phyloP scores from a whole-genome alignment of 2,888 invertebrate species.

The Dicyrtomina minuta region DNA sequence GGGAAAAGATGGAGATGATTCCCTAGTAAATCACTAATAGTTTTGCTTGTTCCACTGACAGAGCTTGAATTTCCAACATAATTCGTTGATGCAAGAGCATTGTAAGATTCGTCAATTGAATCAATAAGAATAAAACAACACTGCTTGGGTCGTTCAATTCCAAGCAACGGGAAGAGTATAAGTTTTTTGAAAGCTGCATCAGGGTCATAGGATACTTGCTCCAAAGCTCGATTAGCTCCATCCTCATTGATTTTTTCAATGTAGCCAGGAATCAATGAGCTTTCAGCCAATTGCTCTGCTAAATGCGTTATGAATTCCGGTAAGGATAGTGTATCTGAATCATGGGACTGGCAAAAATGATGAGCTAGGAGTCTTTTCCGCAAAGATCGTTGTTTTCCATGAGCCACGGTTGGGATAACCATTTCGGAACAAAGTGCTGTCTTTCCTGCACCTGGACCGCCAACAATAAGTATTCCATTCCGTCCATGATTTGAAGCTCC shows the following conservation, averaged over 20 bases:
- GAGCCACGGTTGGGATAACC: constrained; percentile 65
- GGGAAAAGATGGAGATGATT: constrained; percentile 89
- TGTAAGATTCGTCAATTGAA: constrained; percentile 76
- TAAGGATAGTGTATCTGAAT: constrained; percentile 79
- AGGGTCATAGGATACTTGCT: constrained; percentile 80
- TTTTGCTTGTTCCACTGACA: constrained; percentile 59
- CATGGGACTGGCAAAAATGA: constrained; percentile 79
- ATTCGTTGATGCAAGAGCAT: constrained; percentile 33
- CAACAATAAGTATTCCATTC: constrained; percentile 78
- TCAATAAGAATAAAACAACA: constrained; percentile 84
- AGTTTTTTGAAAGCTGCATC: constrained; percentile 90
- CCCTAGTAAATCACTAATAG: constrained; percentile 79
- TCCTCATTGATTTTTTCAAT: constrained; percentile 60
- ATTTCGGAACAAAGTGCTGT: constrained; percentile 84
- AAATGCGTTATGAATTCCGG: constrained; percentile 81
- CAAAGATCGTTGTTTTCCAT: constrained; percentile 67
- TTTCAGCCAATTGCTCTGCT: constrained; percentile 74
- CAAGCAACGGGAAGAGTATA: constrained; percentile 79
- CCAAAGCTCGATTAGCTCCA: constrained; percentile 54
- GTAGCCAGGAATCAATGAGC: constrained; percentile 61
- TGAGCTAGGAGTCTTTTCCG: constrained; percentile 79
- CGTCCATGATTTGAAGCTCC: constrained; percentile 54
- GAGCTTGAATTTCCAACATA: constrained; percentile 26
- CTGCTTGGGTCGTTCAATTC: constrained; percentile 78
- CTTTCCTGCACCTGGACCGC: constrained; percentile 92